Percentiles rank a stretch among this genome's conserved stretches.
Evolutionary conservation across 2,888 invertebrate genomes (phyloP).

Genomic region (Lissonota sp.): DNA sequence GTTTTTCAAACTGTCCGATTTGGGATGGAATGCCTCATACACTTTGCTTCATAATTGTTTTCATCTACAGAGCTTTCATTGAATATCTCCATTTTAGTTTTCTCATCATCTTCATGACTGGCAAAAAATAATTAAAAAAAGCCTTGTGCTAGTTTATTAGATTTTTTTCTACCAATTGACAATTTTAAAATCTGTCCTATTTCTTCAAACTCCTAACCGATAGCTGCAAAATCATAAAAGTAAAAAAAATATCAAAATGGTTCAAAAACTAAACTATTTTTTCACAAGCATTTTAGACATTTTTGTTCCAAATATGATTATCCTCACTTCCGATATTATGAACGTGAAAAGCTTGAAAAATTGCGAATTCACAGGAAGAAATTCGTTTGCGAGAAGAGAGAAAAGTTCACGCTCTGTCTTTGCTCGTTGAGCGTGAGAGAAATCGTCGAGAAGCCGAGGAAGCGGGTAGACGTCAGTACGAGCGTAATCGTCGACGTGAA

Average conservation of each 20-base stretch:
- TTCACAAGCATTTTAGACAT: no score
- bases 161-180: neutral
- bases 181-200: neutral
- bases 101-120: no score
- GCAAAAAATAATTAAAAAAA: no score
- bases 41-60: no score
- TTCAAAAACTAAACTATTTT: neutral
- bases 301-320: no score
- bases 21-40: no score
- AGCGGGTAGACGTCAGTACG: slow-evolving; percentile 91
- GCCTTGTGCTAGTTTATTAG: no score
- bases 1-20: no score
- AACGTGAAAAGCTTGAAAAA: neutral
- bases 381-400: slow-evolving; percentile 91
- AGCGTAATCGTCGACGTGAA: slow-evolving; percentile 89
- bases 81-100: no score
- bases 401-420: slow-evolving; percentile 90
- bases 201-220: no score
- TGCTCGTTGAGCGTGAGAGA: slow-evolving; percentile 91
- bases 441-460: slow-evolving; percentile 92
- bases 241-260: slow-evolving; percentile 8
- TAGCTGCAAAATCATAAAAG: neutral
- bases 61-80: no score
- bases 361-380: slow-evolving; percentile 87
- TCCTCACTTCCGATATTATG: no score